Base-by-base conservation (phyloP, 2,113 vertebrate species). In the Sylvietta virens region DNA sequence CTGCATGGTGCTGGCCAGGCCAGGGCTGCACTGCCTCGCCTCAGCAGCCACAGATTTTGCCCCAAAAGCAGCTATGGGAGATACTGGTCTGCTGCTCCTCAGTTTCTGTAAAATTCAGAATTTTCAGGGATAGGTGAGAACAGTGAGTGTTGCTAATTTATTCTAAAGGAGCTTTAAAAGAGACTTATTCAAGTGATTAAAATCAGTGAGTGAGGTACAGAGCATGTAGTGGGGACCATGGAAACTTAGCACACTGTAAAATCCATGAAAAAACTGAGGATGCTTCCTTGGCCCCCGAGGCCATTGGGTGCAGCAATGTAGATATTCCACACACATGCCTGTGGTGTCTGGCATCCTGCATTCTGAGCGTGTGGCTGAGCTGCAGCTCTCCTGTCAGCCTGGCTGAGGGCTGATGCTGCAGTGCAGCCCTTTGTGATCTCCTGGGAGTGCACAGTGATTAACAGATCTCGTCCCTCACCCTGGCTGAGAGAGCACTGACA, bases 1-100 rank as follows among this genome's bases (percentile, higher is more conserved):
- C 4, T 16, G 44, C 16, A 7, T 3, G 0, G 50, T 1, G 22
- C 37, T 56, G 44, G 11, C 45, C 30, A 2, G 4, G 44, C 24
- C 48, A 57, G 22, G 14, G 50, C 45, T 27, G 21, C 51, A 20
- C 35, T 2, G 40, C 44, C 27, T 30, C 9, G 0, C 35, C 47
- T 48, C 18, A 35, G 11, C 18, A 44, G 13, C 9, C 78, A 51
- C 30, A 44, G 13, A 33, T 2, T 31, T 20, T 17, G 7, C 58
- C 64, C 58, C 24, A 28, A 21, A 58, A 74, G 22, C 30, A 80
- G 10, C 33, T 24, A 5, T 5, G 4, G 47, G 21, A 76, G 30
- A 67, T 21, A 23, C 22, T 47, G 60, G 1, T 21, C 85, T 60
- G 26, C 33, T 58, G 58, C 35, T 79, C 17, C 45, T 66, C n/a